These are phyloP conservation scores for Saturnia japonica DNA, from an alignment of 2,888 invertebrate species.

Conservation along the genomic window DNA sequence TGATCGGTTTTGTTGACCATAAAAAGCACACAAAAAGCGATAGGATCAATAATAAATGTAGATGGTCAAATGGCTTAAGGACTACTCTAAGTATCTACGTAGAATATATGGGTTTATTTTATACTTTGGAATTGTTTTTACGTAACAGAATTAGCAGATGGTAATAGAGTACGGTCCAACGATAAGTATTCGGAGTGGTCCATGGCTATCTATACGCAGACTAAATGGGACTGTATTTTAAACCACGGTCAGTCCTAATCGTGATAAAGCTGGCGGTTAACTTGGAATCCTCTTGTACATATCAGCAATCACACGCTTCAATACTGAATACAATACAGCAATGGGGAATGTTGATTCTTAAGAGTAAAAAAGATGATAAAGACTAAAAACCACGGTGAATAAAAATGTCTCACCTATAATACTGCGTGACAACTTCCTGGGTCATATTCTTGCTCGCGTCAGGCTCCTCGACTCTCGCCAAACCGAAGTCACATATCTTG, in stretches of 20 bases:
- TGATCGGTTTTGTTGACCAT: no score
- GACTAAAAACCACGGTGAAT: background rate
- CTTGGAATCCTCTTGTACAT: background rate
- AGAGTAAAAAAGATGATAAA: background rate
- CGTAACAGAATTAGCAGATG: background rate
- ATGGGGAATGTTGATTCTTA: background rate
- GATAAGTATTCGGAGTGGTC: background rate
- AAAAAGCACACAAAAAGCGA: no score
- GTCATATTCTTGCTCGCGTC: constrained; percentile 98
- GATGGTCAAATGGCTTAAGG: background rate
- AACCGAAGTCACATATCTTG: constrained; percentile 99
- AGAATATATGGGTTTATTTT: background rate
- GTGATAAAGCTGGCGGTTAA: background rate
- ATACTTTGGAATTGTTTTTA: no score
- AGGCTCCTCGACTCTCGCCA: constrained; percentile 98
- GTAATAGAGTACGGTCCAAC: background rate
- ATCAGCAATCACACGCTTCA: background rate
- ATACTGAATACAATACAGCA: background rate
- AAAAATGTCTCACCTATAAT: constrained; percentile 86
- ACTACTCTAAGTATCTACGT: background rate
- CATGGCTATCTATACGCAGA: background rate
- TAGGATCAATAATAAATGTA: background rate
- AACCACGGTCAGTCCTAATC: background rate
- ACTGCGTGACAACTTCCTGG: constrained; percentile 99
- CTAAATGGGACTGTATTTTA: background rate